These are phyloP conservation scores for Chionis minor DNA, from an alignment of 2,113 vertebrate genomes.

Conservation along the genomic window DNA sequence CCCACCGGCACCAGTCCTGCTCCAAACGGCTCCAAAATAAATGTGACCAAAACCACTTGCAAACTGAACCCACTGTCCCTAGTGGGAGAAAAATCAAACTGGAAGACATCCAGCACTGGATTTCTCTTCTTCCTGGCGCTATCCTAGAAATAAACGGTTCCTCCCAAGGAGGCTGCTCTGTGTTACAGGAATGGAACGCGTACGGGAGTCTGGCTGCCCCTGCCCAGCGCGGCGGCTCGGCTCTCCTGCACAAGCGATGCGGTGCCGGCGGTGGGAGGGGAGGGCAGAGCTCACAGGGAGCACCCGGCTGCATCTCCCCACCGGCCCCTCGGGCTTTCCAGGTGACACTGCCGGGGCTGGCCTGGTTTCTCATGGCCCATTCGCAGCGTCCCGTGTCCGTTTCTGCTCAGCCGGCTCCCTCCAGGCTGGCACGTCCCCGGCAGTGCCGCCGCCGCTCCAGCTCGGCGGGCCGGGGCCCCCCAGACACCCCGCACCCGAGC, in stretches of 20 bases:
- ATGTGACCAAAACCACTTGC: neutral
- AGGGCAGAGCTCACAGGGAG: neutral
- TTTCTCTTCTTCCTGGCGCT: neutral
- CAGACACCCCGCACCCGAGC: neutral
- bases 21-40: neutral
- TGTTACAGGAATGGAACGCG: neutral
- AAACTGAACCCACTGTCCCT: neutral
- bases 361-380: constrained; percentile 14
- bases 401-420: neutral
- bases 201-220: neutral
- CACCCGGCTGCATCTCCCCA: neutral
- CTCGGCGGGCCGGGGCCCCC: neutral
- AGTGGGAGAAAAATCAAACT: neutral
- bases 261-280: neutral
- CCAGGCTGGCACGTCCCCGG: neutral
- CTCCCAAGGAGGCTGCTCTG: neutral
- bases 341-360: neutral
- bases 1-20: neutral
- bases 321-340: neutral
- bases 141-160: neutral
- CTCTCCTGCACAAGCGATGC: neutral
- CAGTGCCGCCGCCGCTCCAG: neutral
- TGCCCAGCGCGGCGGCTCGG: neutral
- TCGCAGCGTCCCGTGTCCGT: neutral
- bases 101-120: neutral